phyloP scores from a whole-genome alignment of 2,888 invertebrate species.

The Lamellibrachia satsuma region DNA sequence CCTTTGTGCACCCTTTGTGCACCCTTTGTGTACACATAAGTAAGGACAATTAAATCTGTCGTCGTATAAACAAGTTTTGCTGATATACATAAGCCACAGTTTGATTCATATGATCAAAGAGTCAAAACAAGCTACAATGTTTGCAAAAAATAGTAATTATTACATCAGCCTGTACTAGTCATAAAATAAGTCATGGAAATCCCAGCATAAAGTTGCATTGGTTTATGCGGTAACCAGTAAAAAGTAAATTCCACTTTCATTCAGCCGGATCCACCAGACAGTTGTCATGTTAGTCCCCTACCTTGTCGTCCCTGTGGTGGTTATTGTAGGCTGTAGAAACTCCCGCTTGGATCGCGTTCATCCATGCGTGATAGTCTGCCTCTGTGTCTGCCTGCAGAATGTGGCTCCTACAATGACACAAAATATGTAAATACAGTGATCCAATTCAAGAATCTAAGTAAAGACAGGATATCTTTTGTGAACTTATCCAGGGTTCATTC shows the following conservation, averaged over 20 bases:
- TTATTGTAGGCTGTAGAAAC: slow-evolving; percentile 60
- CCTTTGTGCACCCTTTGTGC: neutral
- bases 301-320: slow-evolving; percentile 35
- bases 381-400: slow-evolving; percentile 98
- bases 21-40: neutral
- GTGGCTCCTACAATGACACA: slow-evolving; percentile 77
- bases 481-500: too few species aligned
- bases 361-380: slow-evolving; percentile 88
- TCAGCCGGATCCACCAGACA: neutral
- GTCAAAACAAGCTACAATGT: neutral
- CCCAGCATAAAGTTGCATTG: neutral
- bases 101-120: neutral
- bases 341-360: slow-evolving; percentile 81
- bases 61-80: neutral
- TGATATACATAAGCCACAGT: neutral
- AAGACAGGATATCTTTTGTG: too few species aligned
- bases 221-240: neutral
- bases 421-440: neutral
- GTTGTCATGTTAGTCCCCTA: neutral
- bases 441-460: neutral
- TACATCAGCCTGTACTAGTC: neutral
- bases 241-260: neutral
- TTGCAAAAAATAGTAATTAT: neutral
- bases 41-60: too few species aligned
- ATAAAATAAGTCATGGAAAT: neutral